phyloP scores from a whole-genome alignment of 2,113 vertebrate species.

The Corydoras maculifer region DNA sequence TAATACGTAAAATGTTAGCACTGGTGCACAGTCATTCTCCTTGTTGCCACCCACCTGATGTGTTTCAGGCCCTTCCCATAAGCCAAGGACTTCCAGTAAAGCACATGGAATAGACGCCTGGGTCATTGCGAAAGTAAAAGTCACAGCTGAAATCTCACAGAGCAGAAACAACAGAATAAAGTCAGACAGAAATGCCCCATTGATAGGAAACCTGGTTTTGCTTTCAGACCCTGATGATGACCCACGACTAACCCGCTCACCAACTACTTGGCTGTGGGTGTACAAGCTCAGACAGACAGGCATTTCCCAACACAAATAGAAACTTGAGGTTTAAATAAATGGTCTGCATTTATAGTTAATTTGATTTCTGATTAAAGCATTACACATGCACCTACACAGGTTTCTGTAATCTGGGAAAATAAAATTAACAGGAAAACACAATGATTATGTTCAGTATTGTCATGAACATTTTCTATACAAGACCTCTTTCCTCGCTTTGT shows the following conservation, averaged over 20 bases:
- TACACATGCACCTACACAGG: neutral
- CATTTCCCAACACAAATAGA: slow-evolving; percentile 18
- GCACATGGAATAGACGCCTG: slow-evolving; percentile 36
- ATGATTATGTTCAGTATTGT: neutral
- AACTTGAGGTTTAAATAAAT: slow-evolving; percentile 19
- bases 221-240: slow-evolving; percentile 22
- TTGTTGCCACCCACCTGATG: slow-evolving; percentile 24
- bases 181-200: slow-evolving; percentile 6
- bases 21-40: slow-evolving; percentile 17
- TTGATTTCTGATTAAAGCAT: neutral
- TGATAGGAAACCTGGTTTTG: slow-evolving; percentile 19
- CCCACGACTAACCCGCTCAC: slow-evolving; percentile 3
- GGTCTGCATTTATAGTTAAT: neutral
- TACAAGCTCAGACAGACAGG: neutral
- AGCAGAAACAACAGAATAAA: neutral
- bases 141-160: slow-evolving; percentile 10
- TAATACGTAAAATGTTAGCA: neutral
- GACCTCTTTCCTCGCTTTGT: no score
- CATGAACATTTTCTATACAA: no score
- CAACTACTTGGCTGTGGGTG: neutral
- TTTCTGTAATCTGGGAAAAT: neutral
- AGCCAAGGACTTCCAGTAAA: slow-evolving; percentile 45
- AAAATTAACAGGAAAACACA: neutral
- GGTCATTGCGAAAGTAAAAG: slow-evolving; percentile 53
- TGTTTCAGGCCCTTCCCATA: slow-evolving; percentile 35